These are phyloP conservation scores for Ophioninae sp. DNA, from an alignment of 2,888 invertebrate genomes.

Conservation along the genomic window DNA sequence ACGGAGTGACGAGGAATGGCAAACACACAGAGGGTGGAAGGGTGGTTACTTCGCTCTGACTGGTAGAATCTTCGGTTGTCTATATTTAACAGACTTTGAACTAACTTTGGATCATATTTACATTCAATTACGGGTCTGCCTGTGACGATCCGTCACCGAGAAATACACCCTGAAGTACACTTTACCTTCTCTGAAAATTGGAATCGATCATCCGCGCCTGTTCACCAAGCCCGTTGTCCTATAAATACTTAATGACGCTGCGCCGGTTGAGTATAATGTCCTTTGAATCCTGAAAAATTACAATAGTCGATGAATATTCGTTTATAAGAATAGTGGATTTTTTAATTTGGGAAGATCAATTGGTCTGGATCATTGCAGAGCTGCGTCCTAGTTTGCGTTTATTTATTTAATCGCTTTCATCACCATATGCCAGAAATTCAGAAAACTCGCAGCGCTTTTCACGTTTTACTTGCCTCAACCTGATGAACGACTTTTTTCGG, in stretches of 20 bases:
- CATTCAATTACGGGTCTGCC: constrained; percentile 71
- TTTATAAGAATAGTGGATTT: no score
- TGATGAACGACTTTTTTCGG: no score
- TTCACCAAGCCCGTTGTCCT: constrained; percentile 25
- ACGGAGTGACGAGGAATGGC: constrained; percentile 51
- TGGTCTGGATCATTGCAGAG: no score
- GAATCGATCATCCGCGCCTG: constrained; percentile 53
- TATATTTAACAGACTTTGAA: constrained; percentile 72
- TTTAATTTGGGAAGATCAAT: no score
- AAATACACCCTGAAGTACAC: constrained; percentile 31
- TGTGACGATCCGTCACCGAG: constrained; percentile 36
- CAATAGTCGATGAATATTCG: neutral
- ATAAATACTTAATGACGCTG: constrained; percentile 43
- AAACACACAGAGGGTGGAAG: constrained; percentile 32
- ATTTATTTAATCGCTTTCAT: no score
- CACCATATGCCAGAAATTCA: no score
- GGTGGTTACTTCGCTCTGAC: constrained; percentile 31
- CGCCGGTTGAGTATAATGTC: neutral
- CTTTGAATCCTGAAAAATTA: neutral
- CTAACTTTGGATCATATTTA: constrained; percentile 74
- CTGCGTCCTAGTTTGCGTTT: no score
- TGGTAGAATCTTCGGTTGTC: constrained; percentile 67
- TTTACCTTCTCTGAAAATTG: constrained; percentile 54
- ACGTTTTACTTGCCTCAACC: no score
- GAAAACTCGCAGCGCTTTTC: no score